Evolutionary conservation across 23 tunicate genomes (phyloP), one percentile per base, ranked within the genome.

Genomic region (Ciona savignyi): DNA sequence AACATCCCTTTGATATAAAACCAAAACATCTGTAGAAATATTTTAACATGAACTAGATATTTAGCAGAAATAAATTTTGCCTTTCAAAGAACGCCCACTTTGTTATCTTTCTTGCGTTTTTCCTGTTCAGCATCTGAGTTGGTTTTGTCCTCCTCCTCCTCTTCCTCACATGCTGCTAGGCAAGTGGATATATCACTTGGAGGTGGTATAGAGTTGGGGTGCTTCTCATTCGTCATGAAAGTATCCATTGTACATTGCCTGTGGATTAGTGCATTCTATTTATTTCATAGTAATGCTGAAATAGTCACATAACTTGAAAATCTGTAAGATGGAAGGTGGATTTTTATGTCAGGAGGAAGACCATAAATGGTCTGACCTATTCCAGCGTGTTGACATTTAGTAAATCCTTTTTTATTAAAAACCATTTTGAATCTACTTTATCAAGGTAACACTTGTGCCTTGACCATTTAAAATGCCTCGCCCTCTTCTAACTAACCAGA

Each of bases 1-100:
- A 91, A 35, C 97, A 91, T 91, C 35, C 97, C 97, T 51, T 81
- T 78, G 27, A 91, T 72, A 66, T 83, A 91, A 63, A 83, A 83
- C 97, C 97, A 91, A 21, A 91, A 51, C 22, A 85, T 25, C 83
- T 86, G 73, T 1, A 60, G 62, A 22, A 63, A 63, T 11, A 63
- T 9, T 63, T 63, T 23, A 63, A 23, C 15, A 63, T 9, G 6
- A 63, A 4, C 9, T 42, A 6, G 56, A 42, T 42, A 42, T 42
- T 42, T 42, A 6, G 15, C 15, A 42, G 15, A 42, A 42, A 42
- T 42, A 42, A 42, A 42, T 42, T 42, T 42, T 29, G 9, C 25
- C 15, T 42, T 6, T 42, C 56, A 42, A 42, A 63, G 34, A 6
- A 26, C 20, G 11, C 77, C 23, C 26, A 85, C 95, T 80, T 77